These are phyloP conservation scores for Furcifer pardalis DNA, from an alignment of 2,797 vertebrate genomes.

Conservation along the genomic window DNA sequence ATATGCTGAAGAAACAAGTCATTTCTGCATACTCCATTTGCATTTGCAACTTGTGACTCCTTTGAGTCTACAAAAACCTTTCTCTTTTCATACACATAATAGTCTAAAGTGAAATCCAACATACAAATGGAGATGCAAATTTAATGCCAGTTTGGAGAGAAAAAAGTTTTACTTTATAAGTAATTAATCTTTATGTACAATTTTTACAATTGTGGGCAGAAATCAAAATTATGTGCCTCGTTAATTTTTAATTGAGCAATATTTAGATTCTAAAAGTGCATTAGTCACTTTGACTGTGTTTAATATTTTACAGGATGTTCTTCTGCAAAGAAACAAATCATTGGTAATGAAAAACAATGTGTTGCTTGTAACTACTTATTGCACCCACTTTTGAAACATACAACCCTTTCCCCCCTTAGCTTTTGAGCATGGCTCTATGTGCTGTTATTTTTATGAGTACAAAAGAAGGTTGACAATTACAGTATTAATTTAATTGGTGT, in stretches of 20 bases:
- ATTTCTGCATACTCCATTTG: conserved; percentile 38
- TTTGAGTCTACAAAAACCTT: conserved; percentile 51
- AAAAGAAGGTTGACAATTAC: conserved; percentile 10
- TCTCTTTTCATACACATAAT: conserved; percentile 34
- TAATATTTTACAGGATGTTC: conserved; percentile 87
- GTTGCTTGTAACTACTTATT: conserved; percentile 64
- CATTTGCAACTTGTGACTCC: conserved; percentile 44
- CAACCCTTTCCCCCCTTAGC: conserved; percentile 51
- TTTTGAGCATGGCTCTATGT: conserved; percentile 30
- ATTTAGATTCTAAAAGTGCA: conserved; percentile 84
- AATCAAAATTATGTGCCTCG: conserved; percentile 90
- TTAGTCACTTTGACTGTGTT: conserved; percentile 85
- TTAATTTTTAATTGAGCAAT: conserved; percentile 91
- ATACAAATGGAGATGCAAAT: conserved; percentile 69
- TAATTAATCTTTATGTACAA: conserved; percentile 86
- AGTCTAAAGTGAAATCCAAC: conserved; percentile 56
- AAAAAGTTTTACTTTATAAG: conserved; percentile 81
- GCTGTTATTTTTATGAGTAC: conserved; percentile 21
- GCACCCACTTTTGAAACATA: conserved; percentile 57
- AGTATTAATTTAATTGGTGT: not conserved
- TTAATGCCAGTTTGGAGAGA: conserved; percentile 79
- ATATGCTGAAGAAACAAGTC: not conserved
- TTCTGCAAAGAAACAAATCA: conserved; percentile 80
- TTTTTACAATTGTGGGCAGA: conserved; percentile 86
- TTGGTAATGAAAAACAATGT: conserved; percentile 69